Percentiles rank a stretch among this genome's conserved stretches.
phyloP scores from a whole-genome alignment of 2,797 vertebrate genomes.

The Bryconaethiops microstoma region DNA sequence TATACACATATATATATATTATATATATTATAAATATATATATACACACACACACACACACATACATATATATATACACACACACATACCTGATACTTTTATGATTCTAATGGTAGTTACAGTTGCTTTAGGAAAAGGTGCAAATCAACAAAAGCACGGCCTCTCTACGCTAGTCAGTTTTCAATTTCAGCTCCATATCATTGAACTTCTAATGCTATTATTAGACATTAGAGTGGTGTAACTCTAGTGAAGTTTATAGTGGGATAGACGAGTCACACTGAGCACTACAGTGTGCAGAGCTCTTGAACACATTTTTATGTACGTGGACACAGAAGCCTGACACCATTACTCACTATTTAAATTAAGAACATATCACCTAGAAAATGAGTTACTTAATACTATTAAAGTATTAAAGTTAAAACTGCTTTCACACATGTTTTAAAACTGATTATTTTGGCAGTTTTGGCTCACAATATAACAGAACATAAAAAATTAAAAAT shows the following conservation, averaged over 20 bases:
- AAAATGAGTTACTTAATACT: too few relatives aligned
- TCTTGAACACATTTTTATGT: neutral
- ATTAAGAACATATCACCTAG: too few relatives aligned
- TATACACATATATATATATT: too few relatives aligned
- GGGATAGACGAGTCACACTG: constrained; percentile 28
- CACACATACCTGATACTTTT: neutral
- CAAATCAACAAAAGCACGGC: constrained; percentile 34
- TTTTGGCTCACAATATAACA: too few relatives aligned
- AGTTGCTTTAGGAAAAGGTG: constrained; percentile 10
- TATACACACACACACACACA: too few relatives aligned
- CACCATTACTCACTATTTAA: too few relatives aligned
- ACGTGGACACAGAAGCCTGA: neutral
- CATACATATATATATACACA: too few relatives aligned
- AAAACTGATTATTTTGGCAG: too few relatives aligned
- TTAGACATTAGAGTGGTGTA: constrained; percentile 55
- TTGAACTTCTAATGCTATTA: constrained; percentile 55
- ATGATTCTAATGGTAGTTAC: neutral
- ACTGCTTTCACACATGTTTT: too few relatives aligned
- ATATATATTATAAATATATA: too few relatives aligned
- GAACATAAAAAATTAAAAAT: too few relatives aligned
- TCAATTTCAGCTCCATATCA: constrained; percentile 52
- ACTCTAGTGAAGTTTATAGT: constrained; percentile 54
- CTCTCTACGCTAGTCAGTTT: constrained; percentile 27
- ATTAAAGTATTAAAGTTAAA: too few relatives aligned
- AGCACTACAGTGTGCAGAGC: constrained; percentile 15